These are phyloP conservation scores for Chloroclystis v-ata DNA, from an alignment of 2,888 invertebrate genomes.

Conservation along the genomic window DNA sequence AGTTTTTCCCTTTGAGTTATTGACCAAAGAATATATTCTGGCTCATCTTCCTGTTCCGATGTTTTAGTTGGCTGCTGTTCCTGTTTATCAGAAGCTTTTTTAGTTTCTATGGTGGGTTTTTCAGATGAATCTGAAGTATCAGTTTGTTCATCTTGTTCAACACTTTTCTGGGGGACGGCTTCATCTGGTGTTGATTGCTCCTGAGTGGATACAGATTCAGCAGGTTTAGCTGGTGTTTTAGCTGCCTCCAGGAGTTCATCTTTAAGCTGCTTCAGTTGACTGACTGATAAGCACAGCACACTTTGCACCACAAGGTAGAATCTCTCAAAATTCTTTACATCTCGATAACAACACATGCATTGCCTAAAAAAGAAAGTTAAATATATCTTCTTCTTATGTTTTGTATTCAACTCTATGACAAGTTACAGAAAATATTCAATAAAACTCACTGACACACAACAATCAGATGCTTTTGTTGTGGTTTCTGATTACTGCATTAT, in stretches of 20 bases:
- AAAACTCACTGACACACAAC: too few species aligned
- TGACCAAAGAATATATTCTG: conserved; percentile 79
- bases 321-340: conserved; percentile 93
- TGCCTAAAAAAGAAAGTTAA: conserved; percentile 78
- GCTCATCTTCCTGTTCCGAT: conserved; percentile 24
- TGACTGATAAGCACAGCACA: conserved; percentile 88
- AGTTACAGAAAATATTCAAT: too few species aligned
- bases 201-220: conserved; percentile 41
- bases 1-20: conserved; percentile 92
- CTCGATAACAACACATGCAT: conserved; percentile 96
- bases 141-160: conserved; percentile 40
- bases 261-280: conserved; percentile 86
- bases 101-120: conserved; percentile 35
- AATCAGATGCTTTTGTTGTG: not conserved
- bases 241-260: conserved; percentile 73
- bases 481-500: not conserved
- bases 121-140: conserved; percentile 38
- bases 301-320: conserved; percentile 93
- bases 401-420: too few species aligned
- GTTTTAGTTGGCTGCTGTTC: conserved; percentile 34
- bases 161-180: conserved; percentile 33
- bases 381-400: too few species aligned
- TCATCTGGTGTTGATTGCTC: conserved; percentile 46
- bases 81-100: conserved; percentile 34
- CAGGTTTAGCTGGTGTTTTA: conserved; percentile 42